These are phyloP conservation scores for Tichodroma muraria DNA, from an alignment of 2,113 vertebrate species.

Conservation along the genomic window DNA sequence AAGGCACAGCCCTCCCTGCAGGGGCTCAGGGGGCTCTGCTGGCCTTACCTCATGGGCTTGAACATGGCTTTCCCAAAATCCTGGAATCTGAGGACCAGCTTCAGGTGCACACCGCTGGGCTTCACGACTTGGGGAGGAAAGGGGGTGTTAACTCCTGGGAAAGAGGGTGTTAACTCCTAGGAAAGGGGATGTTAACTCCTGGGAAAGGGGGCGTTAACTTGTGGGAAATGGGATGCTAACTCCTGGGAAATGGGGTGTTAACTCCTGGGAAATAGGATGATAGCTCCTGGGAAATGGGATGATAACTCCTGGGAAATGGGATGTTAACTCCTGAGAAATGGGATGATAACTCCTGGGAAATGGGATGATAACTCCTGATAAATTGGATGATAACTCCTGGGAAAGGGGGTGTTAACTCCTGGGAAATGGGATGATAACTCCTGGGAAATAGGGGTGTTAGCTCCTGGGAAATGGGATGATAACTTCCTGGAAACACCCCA, in stretches of 20 bases:
- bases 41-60: slow-evolving; percentile 94
- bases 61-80: slow-evolving; percentile 96
- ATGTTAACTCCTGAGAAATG: neutral
- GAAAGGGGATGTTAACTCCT: neutral
- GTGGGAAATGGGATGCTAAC: neutral
- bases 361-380: too few species aligned
- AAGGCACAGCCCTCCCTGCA: neutral
- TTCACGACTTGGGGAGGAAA: slow-evolving; percentile 83
- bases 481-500: neutral
- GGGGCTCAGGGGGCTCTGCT: neutral
- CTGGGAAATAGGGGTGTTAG: accelerated
- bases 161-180: neutral
- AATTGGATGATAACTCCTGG: neutral
- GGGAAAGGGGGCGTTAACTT: neutral
- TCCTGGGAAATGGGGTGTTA: neutral
- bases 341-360: neutral
- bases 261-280: too few species aligned
- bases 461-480: neutral
- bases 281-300: too few species aligned
- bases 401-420: too few species aligned
- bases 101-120: slow-evolving; percentile 93
- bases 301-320: neutral
- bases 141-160: neutral
- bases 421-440: neutral
- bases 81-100: slow-evolving; percentile 86